Evolutionary conservation across 2,888 invertebrate species (phyloP).

Genomic region (Nemotelus pantherinus): DNA sequence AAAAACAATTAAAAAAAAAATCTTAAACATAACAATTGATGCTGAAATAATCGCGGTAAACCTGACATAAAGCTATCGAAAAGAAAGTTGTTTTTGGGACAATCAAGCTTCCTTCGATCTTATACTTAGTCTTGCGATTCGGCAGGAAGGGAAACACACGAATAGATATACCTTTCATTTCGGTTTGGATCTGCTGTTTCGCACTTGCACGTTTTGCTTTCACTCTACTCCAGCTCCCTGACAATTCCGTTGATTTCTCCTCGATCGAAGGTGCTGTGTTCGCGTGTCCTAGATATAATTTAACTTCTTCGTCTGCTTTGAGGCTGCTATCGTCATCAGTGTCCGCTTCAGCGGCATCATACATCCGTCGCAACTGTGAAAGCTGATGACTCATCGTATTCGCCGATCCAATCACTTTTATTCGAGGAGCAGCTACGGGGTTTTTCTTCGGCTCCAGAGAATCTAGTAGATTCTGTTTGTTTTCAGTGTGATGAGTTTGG

Average conservation of each 20-base stretch:
- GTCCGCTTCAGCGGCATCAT: constrained; percentile 63
- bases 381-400: constrained; percentile 62
- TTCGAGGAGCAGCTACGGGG: constrained; percentile 60
- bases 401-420: constrained; percentile 60
- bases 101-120: constrained; percentile 25
- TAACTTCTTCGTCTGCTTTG: constrained; percentile 71
- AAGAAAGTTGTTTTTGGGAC: constrained; percentile 41
- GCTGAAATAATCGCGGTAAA: too few species aligned
- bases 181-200: constrained; percentile 26
- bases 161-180: constrained; percentile 27
- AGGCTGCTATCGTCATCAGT: constrained; percentile 67
- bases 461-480: neutral
- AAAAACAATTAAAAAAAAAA: neutral
- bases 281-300: constrained; percentile 66
- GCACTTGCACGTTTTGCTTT: constrained; percentile 62
- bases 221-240: constrained; percentile 70
- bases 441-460: constrained; percentile 36
- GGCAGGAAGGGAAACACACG: neutral
- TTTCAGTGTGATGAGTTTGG: neutral
- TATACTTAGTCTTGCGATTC: neutral
- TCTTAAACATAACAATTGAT: neutral
- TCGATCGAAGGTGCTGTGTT: constrained; percentile 42
- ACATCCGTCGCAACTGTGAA: constrained; percentile 60
- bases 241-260: constrained; percentile 62
- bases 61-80: neutral